Evolutionary conservation across 2,888 invertebrate species (phyloP), one percentile per base, ranked within the genome.

Genomic region (Diogma glabrata): DNA sequence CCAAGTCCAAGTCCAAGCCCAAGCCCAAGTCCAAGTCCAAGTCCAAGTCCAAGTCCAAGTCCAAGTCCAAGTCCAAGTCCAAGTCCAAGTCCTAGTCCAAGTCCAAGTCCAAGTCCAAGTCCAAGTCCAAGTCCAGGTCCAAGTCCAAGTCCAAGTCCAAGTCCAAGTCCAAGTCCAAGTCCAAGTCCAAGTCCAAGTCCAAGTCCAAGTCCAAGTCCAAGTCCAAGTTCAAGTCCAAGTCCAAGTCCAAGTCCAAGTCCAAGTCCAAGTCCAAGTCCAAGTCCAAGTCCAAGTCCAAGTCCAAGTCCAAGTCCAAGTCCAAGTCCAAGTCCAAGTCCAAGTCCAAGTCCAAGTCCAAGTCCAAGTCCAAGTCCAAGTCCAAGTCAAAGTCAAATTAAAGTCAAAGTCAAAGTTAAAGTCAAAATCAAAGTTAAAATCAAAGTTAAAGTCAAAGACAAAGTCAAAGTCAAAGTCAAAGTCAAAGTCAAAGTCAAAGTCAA

Each of bases 31-130:
- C n/a, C n/a, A n/a, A n/a, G n/a, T n/a, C n/a, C n/a, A n/a, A n/a
- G n/a, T n/a, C 36, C 36, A 36, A 36, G 36, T 36, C 36, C 36
- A 36, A 36, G 36, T 36, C 36, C 36, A 36, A 36, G 36, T 36
- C 36, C 36, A 36, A 36, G 36, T 36, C 36, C 36, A 36, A 36
- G 12, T 36, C 36, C 36, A 36, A 36, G 36, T 36, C 36, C 36
- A 36, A 36, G 36, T 36, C 12, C 36, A 36, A 36, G 36, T 36
- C 36, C 36, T 14, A 36, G 36, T 36, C 9, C 36, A 36, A 36
- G 36, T 36, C 36, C 36, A 36, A 36, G 36, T 36, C 36, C 36
- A 36, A 36, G 36, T 36, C 36, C 36, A 4, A 36, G 36, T 36
- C 36, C 6, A 9, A 36, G 36, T 36, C 36, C 36, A 36, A 36